Evolutionary conservation across 2,888 invertebrate species (phyloP).

Genomic region (Hypena proboscidalis): DNA sequence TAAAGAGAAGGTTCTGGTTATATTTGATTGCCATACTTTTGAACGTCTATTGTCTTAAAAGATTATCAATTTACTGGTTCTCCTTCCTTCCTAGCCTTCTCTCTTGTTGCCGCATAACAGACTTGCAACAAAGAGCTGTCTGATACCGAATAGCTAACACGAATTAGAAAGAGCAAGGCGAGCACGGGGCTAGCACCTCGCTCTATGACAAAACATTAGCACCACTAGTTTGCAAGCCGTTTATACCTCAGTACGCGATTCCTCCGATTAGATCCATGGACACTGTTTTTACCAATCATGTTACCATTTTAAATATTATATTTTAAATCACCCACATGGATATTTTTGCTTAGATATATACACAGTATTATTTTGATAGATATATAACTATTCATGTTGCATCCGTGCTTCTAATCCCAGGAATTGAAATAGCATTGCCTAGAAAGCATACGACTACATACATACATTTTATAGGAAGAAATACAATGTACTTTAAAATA

Average conservation of each 20-base stretch:
- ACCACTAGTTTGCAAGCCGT: slow-evolving; percentile 48
- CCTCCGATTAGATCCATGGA: slow-evolving; percentile 56
- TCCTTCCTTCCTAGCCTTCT: too few species aligned
- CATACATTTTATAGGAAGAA: slow-evolving; percentile 27
- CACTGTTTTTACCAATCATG: slow-evolving; percentile 61
- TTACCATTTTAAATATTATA: slow-evolving; percentile 64
- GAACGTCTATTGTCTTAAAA: too few species aligned
- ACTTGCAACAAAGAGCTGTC: too few species aligned
- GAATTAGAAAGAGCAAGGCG: too few species aligned
- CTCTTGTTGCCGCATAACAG: too few species aligned
- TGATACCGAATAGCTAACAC: too few species aligned
- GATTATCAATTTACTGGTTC: too few species aligned
- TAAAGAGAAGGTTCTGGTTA: too few species aligned
- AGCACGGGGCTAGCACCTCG: too few species aligned
- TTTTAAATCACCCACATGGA: slow-evolving; percentile 50
- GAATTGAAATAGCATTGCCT: slow-evolving; percentile 20
- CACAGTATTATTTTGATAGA: slow-evolving; percentile 66
- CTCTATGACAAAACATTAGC: slow-evolving; percentile 34
- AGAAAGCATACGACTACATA: slow-evolving; percentile 33
- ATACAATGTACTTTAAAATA: slow-evolving; percentile 12
- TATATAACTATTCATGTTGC: slow-evolving; percentile 45
- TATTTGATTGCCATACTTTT: too few species aligned
- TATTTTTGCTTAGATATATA: slow-evolving; percentile 51
- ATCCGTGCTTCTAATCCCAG: slow-evolving; percentile 53
- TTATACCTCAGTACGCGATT: slow-evolving; percentile 53